Base-by-base conservation (phyloP, 2,888 invertebrate species). In the Neocrepidodera transversa region DNA sequence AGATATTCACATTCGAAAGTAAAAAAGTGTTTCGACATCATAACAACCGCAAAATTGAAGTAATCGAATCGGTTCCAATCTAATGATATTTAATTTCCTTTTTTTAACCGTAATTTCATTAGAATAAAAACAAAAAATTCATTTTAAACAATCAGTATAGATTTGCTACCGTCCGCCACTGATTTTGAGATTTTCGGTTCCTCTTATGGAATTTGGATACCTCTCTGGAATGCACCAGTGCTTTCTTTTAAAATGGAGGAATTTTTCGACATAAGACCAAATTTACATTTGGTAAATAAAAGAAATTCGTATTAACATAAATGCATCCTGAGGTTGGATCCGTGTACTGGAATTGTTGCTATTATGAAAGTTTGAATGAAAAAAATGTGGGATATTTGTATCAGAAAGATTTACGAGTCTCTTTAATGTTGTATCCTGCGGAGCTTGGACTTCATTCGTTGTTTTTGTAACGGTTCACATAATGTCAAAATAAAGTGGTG, bases 211-310 rank as follows among this genome's bases (percentile, higher is more conserved):
- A 59, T 62, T 62, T 50, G 52, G 42, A 47, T 38, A 26, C 62
- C 51, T 59, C 52, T 62, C 56, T 26, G 50, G 59, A 57, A 59
- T 62, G 62, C 36, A 18, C 42, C 43, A 51, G 51, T 38, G 58
- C 61, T 62, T 64, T 60, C 45, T 54, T 52, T 60, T 58, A 43
- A 56, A 59, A 61, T 62, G 58, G 62, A 60, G 62, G 62, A 64
- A 63, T 63, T 61, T 67, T 63, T 63, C 64, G 43, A 62, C 32
- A 47, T 52, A 57, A 54, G 38, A 36, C 57, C 35, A 62, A 54
- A 62, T 64, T 59, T 60, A 50, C 62, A 64, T 60, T 47, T 53
- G 18, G 57, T 32, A 56, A 59, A 59, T 51, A 58, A 53, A 53
- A 58, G 45, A n/a, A 20, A 18, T 26, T 26, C 50, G 32, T 26